Base-by-base conservation (phyloP, 2,888 invertebrate genomes). In the Acanthopleura granulata region DNA sequence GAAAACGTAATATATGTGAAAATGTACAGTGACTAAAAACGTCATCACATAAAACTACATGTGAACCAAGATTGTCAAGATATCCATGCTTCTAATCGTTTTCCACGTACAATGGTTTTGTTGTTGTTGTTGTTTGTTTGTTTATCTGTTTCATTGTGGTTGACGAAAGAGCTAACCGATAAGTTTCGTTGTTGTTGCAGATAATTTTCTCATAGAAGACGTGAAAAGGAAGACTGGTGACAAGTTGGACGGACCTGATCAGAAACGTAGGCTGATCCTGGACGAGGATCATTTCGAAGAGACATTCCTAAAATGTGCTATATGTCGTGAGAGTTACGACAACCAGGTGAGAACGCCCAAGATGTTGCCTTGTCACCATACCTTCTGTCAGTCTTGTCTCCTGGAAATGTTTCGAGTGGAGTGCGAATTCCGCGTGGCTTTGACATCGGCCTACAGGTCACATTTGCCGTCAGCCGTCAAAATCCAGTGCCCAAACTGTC, bases 351-450 rank as follows among this genome's bases (percentile, higher is more conserved):
- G 89, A 77, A 79, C 87, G 62, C 90, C 90, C 40, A 89, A 89
- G 79, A 89, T 89, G 85, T 80, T 90, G n/a, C 88, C 89, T 25
- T 90, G 90, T 76, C 90, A 90, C 74, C 90, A 90, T 80, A 89
- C 90, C 1, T 90, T 89, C 82, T 90, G 90, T 77, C 81, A 89
- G 75, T 87, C 88, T 62, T 90, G 90, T 72, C 84, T 90, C 16
- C 79, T 82, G 18, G 87, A 89, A 80, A 87, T 88, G 86, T 87
- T 86, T 77, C 81, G 87, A 11, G 87, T 87, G 16, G 87, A 87
- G 75, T 86, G 87, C 4, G 87, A 87, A 75, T 87, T 84, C 76
- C 78, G 87, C 12, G 85, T 85, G 74, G 83, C 83, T 11, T 79
- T 87, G 27, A 86, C 86, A 9, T 86, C 86, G 0, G 87, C 87